phyloP scores from a whole-genome alignment of 2,797 vertebrate genomes.

The Anabas testudineus region DNA sequence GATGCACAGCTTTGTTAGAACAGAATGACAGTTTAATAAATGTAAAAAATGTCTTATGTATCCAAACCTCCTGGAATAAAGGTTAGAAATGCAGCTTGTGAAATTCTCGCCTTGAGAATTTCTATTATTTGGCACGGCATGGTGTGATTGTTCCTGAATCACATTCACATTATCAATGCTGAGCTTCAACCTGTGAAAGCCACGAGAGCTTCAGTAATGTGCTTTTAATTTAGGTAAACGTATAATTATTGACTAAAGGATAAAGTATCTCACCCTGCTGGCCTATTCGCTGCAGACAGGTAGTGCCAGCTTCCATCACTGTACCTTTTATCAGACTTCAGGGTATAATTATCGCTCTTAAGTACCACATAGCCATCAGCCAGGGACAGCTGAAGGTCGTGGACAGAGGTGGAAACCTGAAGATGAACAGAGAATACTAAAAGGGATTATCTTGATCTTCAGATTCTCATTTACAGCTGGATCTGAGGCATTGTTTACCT shows the following conservation, averaged over 20 bases:
- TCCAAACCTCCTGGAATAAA: constrained; percentile 72
- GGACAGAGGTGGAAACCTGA: constrained; percentile 33
- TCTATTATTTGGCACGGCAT: not conserved
- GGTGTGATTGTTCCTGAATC: constrained; percentile 1
- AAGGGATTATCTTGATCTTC: constrained; percentile 4
- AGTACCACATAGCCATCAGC: constrained; percentile 63
- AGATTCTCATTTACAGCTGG: not conserved
- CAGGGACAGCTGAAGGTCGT: constrained; percentile 62
- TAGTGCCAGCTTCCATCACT: constrained; percentile 78
- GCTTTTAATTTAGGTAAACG: constrained; percentile 1
- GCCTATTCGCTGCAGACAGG: constrained; percentile 59
- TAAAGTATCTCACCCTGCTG: constrained; percentile 50
- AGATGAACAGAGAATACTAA: constrained; percentile 19
- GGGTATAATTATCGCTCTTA: constrained; percentile 38
- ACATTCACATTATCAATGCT: constrained; percentile 67
- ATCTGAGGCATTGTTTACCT: constrained; percentile 46
- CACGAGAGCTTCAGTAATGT: not conserved
- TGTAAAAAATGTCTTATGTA: not conserved
- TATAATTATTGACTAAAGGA: not conserved
- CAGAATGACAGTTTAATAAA: not conserved
- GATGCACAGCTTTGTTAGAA: not conserved
- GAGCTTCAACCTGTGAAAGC: constrained; percentile 68
- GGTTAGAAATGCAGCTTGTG: constrained; percentile 64
- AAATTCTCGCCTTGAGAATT: constrained; percentile 46
- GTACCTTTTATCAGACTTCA: constrained; percentile 65